Conservation (phyloP, 2,797 vertebrate species). For the Gymnopithys bicolor region DNA sequence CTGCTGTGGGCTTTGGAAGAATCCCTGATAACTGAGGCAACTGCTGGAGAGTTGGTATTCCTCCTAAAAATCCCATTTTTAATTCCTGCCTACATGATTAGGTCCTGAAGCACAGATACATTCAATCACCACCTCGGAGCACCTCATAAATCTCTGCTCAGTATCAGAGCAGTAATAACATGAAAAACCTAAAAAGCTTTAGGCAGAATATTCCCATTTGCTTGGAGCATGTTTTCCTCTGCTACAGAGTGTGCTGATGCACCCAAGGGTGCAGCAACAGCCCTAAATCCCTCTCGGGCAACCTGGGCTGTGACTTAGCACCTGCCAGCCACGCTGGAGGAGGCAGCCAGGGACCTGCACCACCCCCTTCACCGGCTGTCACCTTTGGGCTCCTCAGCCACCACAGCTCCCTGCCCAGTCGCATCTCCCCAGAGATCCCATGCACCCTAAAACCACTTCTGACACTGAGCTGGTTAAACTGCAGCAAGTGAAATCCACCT, state of each 20-base stretch:
- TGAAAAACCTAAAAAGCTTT: not conserved
- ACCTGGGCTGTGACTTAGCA: not conserved
- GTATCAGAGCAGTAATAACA: not conserved
- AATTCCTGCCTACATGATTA: conserved; percentile 17
- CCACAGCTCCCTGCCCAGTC: not conserved
- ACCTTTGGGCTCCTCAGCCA: not conserved
- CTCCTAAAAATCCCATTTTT: not conserved
- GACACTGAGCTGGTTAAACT: not conserved
- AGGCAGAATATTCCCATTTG: not conserved
- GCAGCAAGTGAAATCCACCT: not conserved
- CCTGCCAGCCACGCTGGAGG: not conserved
- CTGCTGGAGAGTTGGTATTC: not conserved
- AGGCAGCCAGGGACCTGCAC: no score
- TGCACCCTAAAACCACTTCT: not conserved
- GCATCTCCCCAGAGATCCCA: not conserved
- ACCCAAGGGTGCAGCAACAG: not conserved
- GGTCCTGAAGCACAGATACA: not conserved
- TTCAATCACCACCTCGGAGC: not conserved
- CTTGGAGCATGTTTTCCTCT: not conserved
- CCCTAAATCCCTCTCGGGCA: not conserved
- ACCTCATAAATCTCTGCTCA: not conserved
- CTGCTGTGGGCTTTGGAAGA: not conserved
- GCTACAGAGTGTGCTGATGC: not conserved
- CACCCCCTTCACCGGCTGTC: rapidly evolving
- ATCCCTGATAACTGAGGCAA: not conserved